Conservation (phyloP, 2,888 invertebrate species). For the Andrena bicolor region DNA sequence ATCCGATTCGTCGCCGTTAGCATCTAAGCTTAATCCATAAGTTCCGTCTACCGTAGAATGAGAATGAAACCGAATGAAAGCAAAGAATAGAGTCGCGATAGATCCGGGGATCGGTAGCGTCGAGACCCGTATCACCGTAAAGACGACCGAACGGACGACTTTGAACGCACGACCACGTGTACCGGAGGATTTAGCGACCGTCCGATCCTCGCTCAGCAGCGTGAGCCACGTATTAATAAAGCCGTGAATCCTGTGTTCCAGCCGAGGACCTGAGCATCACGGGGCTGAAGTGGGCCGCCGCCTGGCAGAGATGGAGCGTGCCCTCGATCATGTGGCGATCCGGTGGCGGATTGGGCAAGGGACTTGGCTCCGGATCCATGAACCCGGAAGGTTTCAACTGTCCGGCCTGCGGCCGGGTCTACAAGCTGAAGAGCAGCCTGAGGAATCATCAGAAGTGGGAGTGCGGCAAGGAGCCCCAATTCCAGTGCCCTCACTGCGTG, state of each 20-base stretch:
- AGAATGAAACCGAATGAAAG: background rate
- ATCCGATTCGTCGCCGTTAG: slow-evolving; percentile 17
- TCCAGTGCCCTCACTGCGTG: slow-evolving; percentile 84
- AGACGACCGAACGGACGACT: slow-evolving; percentile 22
- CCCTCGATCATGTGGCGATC: slow-evolving; percentile 85
- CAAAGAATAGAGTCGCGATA: slow-evolving; percentile 7
- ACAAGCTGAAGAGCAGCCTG: slow-evolving; percentile 93
- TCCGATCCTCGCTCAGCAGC: slow-evolving; percentile 48
- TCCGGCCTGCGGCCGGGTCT: slow-evolving; percentile 93
- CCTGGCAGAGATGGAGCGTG: slow-evolving; percentile 87
- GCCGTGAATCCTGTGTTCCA: slow-evolving; percentile 85
- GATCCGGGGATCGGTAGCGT: slow-evolving; percentile 46
- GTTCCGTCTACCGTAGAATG: slow-evolving; percentile 24
- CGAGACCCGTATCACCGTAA: slow-evolving; percentile 41
- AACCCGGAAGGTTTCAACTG: slow-evolving; percentile 89
- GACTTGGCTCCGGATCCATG: slow-evolving; percentile 76
- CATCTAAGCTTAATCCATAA: slow-evolving; percentile 54
- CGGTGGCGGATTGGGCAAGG: slow-evolving; percentile 81
- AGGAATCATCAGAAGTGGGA: slow-evolving; percentile 85
- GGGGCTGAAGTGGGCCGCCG: slow-evolving; percentile 89
- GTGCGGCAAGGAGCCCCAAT: slow-evolving; percentile 85
- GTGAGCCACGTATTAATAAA: slow-evolving; percentile 74
- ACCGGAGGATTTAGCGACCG: slow-evolving; percentile 35
- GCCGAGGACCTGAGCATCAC: slow-evolving; percentile 91
- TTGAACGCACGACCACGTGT: slow-evolving; percentile 26